These are phyloP conservation scores for Amitus sp. DNA, from an alignment of 2,888 invertebrate genomes.

Conservation along the genomic window DNA sequence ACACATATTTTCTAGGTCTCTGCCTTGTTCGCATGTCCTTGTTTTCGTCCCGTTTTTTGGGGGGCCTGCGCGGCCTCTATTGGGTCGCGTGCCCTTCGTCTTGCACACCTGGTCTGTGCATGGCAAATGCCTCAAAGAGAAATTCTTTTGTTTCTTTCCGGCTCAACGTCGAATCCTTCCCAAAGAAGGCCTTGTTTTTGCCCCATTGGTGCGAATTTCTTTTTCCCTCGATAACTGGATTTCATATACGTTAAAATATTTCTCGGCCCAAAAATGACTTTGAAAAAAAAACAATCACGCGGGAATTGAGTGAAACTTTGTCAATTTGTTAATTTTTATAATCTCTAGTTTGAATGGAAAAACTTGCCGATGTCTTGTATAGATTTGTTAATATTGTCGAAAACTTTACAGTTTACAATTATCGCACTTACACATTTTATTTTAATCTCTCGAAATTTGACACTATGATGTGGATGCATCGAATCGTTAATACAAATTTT, in stretches of 20 bases:
- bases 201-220: not conserved
- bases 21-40: slow-evolving; percentile 8
- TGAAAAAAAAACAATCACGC: not conserved
- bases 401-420: too few relatives aligned
- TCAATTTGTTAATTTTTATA: too few relatives aligned
- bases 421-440: too few relatives aligned
- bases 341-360: too few relatives aligned
- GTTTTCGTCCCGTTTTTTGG: slow-evolving; percentile 18
- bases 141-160: slow-evolving; percentile 17
- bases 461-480: too few relatives aligned
- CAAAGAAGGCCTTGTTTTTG: not conserved
- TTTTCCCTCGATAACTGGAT: not conserved
- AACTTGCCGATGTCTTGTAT: too few relatives aligned
- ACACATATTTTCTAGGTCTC: too few relatives aligned
- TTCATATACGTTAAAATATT: too few relatives aligned
- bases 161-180: slow-evolving; percentile 1
- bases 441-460: too few relatives aligned
- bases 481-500: too few relatives aligned
- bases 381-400: too few relatives aligned
- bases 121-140: slow-evolving; percentile 21
- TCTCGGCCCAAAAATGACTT: slow-evolving; percentile 1
- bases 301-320: too few relatives aligned
- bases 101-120: slow-evolving; percentile 23
- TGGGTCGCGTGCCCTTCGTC: slow-evolving; percentile 26
- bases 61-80: slow-evolving; percentile 25